These are phyloP conservation scores for Zelleria hepariella DNA, from an alignment of 2,888 invertebrate species.

Conservation along the genomic window DNA sequence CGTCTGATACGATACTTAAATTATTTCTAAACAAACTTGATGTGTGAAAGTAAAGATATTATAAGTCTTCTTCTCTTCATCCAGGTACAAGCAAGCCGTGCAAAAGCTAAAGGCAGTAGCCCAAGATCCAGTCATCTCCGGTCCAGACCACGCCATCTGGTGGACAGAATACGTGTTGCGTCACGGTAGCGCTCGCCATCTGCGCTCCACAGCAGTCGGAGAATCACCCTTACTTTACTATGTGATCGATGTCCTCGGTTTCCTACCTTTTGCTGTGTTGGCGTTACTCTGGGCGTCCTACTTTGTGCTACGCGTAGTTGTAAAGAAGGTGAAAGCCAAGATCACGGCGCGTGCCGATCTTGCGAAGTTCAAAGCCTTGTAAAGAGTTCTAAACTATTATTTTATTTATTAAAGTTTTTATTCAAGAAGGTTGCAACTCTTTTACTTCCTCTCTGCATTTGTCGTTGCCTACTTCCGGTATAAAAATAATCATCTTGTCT, in stretches of 20 bases:
- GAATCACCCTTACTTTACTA: slow-evolving; percentile 46
- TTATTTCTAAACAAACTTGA: too few species aligned
- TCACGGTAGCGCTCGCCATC: slow-evolving; percentile 50
- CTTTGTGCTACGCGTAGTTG: slow-evolving; percentile 23
- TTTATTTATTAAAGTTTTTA: too few species aligned
- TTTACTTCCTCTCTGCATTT: too few species aligned
- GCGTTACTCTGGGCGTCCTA: slow-evolving; percentile 21
- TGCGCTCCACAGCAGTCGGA: slow-evolving; percentile 53
- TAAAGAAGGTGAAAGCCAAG: slow-evolving; percentile 23
- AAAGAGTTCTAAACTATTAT: too few species aligned
- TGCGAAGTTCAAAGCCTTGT: slow-evolving; percentile 47
- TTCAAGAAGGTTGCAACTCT: too few species aligned
- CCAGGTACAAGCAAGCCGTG: slow-evolving; percentile 48
- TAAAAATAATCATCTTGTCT: too few species aligned
- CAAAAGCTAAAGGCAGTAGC: slow-evolving; percentile 31
- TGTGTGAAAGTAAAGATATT: not conserved
- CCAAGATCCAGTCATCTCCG: slow-evolving; percentile 42
- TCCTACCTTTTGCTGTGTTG: slow-evolving; percentile 21
- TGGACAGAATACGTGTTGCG: slow-evolving; percentile 70
- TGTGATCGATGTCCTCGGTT: slow-evolving; percentile 40
- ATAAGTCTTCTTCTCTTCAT: slow-evolving; percentile 7
- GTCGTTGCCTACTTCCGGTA: too few species aligned
- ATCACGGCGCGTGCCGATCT: slow-evolving; percentile 13
- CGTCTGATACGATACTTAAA: too few species aligned
- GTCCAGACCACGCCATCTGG: slow-evolving; percentile 61